Percentiles rank a stretch among this genome's conserved stretches.
These are phyloP conservation scores for Microctonus aethiopoides DNA, from an alignment of 2,888 invertebrate species.

Conservation along the genomic window DNA sequence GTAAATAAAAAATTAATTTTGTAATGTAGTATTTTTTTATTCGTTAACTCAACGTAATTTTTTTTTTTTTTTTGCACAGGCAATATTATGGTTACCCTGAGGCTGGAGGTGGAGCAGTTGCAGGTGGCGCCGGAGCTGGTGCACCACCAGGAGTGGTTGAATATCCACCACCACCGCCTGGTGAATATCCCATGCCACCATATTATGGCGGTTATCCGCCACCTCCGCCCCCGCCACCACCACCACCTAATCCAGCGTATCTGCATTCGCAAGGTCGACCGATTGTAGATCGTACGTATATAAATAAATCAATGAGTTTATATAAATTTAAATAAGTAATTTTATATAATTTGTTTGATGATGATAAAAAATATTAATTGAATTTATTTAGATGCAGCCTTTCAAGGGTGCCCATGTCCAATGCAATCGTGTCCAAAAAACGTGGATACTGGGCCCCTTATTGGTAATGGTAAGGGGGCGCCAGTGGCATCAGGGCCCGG, in stretches of 20 bases:
- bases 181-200: constrained; percentile 70
- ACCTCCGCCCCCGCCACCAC: constrained; percentile 69
- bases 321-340: background rate
- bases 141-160: constrained; percentile 65
- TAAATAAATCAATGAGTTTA: too few species aligned
- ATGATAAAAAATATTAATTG: background rate
- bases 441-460: constrained; percentile 98
- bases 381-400: constrained; percentile 68
- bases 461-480: constrained; percentile 89
- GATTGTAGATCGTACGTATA: constrained; percentile 64
- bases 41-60: background rate
- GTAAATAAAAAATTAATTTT: background rate
- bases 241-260: constrained; percentile 70
- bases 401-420: constrained; percentile 86
- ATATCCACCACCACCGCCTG: constrained; percentile 68
- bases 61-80: constrained; percentile 44
- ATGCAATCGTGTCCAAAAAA: constrained; percentile 97
- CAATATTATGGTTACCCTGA: constrained; percentile 64
- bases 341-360: background rate
- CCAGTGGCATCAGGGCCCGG: constrained; percentile 67
- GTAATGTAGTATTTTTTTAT: background rate
- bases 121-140: constrained; percentile 66
- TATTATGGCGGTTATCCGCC: constrained; percentile 69
- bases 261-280: constrained; percentile 65
- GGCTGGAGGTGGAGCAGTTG: constrained; percentile 63